phyloP scores from a whole-genome alignment of 2,113 vertebrate species.

The Stercorarius parasiticus region DNA sequence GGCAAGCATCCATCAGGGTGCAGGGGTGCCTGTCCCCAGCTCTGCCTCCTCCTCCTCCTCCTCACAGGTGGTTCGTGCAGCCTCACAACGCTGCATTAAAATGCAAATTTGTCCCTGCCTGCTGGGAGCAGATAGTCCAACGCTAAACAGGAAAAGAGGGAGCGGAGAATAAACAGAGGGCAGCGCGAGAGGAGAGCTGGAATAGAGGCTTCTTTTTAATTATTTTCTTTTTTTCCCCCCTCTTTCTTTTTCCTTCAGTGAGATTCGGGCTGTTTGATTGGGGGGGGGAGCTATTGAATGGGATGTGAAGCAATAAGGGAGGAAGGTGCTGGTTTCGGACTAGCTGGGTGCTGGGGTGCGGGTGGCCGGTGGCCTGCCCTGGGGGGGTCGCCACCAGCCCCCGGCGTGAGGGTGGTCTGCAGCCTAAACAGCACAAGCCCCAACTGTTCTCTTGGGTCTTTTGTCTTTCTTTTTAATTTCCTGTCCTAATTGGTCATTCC shows the following conservation, averaged over 20 bases:
- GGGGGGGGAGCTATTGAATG: background rate
- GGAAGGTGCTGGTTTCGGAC: background rate
- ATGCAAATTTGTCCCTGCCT: constrained; percentile 53
- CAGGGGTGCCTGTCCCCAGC: background rate
- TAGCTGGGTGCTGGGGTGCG: background rate
- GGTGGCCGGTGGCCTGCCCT: background rate
- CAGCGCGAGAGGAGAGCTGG: background rate
- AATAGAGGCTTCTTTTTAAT: background rate
- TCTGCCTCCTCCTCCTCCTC: background rate
- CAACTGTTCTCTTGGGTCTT: background rate
- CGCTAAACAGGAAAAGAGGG: background rate
- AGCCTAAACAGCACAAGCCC: background rate
- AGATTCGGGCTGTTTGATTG: background rate
- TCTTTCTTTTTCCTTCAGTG: background rate
- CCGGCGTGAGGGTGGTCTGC: background rate
- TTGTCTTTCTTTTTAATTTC: background rate
- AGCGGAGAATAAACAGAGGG: background rate
- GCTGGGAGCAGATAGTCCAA: constrained; percentile 53
- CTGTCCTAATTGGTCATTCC: background rate
- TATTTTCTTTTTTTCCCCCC: background rate
- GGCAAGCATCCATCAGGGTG: background rate
- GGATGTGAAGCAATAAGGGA: background rate
- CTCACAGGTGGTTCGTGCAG: background rate
- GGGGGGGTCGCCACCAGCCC: background rate
- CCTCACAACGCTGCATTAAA: constrained; percentile 1